phyloP scores from a whole-genome alignment of 2,113 vertebrate genomes.

The Helogale parvula region DNA sequence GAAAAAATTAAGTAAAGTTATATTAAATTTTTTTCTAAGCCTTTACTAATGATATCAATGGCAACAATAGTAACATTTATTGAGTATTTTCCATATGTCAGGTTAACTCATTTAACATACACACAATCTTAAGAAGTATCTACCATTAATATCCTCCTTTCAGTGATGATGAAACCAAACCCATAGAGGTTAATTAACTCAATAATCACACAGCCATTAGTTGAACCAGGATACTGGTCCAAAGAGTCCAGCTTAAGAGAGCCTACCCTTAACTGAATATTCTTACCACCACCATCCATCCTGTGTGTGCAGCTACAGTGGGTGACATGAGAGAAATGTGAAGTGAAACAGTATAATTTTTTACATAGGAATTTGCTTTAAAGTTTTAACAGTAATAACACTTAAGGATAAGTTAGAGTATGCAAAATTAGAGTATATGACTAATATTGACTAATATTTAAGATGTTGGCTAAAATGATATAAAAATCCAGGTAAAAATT shows the following conservation, averaged over 20 bases:
- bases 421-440: background rate
- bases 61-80: background rate
- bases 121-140: background rate
- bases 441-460: background rate
- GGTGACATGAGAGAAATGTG: background rate
- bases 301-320: background rate
- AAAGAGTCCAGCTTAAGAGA: background rate
- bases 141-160: background rate
- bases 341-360: background rate
- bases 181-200: background rate
- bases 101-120: background rate
- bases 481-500: background rate
- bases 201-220: background rate
- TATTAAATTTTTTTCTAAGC: background rate
- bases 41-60: background rate
- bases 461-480: background rate
- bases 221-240: background rate
- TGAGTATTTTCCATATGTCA: background rate
- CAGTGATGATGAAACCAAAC: background rate
- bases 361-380: background rate
- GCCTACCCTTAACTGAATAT: background rate
- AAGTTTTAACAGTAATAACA: background rate
- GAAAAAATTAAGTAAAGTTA: background rate
- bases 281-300: fast-evolving
- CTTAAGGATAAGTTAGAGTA: background rate